Base-by-base conservation (phyloP, 1,140 invertebrate species). In the Triops longicaudatus region DNA sequence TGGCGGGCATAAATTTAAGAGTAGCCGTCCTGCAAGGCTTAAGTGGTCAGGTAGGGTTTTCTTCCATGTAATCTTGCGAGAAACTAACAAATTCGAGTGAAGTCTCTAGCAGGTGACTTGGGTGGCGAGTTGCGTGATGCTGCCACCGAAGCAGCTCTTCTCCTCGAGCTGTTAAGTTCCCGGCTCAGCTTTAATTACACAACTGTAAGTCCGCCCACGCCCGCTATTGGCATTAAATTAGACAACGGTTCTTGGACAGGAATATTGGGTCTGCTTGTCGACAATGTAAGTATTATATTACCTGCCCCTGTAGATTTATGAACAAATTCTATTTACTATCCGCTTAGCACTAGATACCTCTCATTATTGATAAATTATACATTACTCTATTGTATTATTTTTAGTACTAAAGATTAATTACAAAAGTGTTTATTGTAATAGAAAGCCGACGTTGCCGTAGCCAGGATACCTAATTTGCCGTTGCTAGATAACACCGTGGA, bases 381-480 rank as follows among this genome's bases (percentile, higher is more conserved):
- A n/a, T n/a, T n/a, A n/a, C n/a, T n/a, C 10, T 22, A 22, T 3
- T n/a, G n/a, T 73, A 14, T 73, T 14, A 22, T 28, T 28, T 76
- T 4, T 50, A 31, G 22, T 27, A 77, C 26, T 12, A 79, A 72
- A 1, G 41, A 73, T 72, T 28, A 73, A 79, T 43, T 11, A 27
- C 43, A 17, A 26, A 12, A 77, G 4, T 50, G 28, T 26, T 41
- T 43, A 79, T 80, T 26, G 79, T 81, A 82, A 14, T 78, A 94
- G 92, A 84, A 90, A 83, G 90, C 88, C 1, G 91, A 95, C 79
- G 83, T 95, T 82, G 90, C 88, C 0, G 91, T 90, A 0, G 90
- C 90, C 0, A 93, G 93, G 82, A 81, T 94, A 76, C 92, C 92
- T 0, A 84, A 88, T n/a, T 80, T 93, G 1, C 84, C 86, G 1